Conservation (phyloP, 2,888 invertebrate species). For the Ichneumon xanthorius region DNA sequence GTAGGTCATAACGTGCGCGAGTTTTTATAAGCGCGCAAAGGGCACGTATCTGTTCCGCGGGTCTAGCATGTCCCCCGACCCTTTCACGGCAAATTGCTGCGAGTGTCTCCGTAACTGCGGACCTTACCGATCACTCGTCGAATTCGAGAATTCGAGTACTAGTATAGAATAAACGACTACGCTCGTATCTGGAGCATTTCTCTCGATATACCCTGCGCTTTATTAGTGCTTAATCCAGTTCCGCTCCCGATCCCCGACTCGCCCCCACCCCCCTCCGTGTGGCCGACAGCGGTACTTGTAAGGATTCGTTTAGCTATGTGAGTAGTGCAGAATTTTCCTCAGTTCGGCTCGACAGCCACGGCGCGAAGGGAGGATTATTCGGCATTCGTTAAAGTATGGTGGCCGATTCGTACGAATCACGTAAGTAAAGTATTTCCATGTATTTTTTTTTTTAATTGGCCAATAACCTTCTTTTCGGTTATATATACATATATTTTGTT, state of each 20-base stretch:
- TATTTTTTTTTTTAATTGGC: not conserved
- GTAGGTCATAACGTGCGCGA: too few species aligned
- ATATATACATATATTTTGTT: too few species aligned
- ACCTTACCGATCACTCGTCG: not conserved
- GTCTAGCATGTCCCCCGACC: too few species aligned
- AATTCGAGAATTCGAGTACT: not conserved
- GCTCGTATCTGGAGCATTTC: constrained; percentile 69
- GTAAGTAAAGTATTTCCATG: constrained; percentile 68
- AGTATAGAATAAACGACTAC: not conserved
- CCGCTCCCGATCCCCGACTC: constrained; percentile 71
- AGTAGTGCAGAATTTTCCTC: constrained; percentile 69
- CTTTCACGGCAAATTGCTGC: too few species aligned
- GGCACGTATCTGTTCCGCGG: too few species aligned
- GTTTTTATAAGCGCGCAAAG: too few species aligned
- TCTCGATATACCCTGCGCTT: constrained; percentile 60
- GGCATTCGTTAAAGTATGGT: constrained; percentile 67
- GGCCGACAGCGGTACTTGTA: constrained; percentile 71
- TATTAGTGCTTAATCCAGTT: constrained; percentile 80
- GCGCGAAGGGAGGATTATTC: constrained; percentile 47
- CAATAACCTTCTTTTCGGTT: not conserved
- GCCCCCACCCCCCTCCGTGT: constrained; percentile 46
- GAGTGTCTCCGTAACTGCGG: not conserved
- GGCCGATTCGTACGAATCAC: constrained; percentile 64
- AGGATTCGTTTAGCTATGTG: constrained; percentile 77
- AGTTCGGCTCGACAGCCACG: constrained; percentile 69